A percentile compares a stretch with the other conserved stretches of the same genome.
These are phyloP conservation scores for Agelaius tricolor DNA, from an alignment of 2,113 vertebrate species.

Conservation along the genomic window DNA sequence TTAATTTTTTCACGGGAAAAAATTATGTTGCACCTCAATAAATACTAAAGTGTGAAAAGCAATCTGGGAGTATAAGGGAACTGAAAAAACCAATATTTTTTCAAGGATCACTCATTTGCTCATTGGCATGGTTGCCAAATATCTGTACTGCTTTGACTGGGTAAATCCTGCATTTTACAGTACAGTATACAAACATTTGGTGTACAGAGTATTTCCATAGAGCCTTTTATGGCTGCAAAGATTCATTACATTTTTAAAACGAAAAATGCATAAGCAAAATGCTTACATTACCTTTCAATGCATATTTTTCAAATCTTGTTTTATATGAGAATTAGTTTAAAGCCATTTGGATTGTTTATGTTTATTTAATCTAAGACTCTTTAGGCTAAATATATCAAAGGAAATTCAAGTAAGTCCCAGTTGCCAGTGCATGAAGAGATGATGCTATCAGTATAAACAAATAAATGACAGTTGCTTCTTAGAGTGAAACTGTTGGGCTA, in stretches of 20 bases:
- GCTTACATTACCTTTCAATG: neutral
- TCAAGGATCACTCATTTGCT: neutral
- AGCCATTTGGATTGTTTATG: neutral
- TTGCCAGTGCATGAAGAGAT: neutral
- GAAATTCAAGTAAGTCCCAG: conserved; percentile 15
- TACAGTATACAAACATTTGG: neutral
- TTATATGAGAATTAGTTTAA: neutral
- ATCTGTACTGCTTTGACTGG: neutral
- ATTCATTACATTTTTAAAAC: neutral
- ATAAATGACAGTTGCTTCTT: neutral
- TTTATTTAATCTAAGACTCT: conserved; percentile 6
- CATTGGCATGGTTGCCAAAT: neutral
- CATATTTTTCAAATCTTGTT: neutral
- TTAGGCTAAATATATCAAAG: conserved; percentile 10
- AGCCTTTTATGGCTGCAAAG: neutral
- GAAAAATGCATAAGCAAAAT: neutral
- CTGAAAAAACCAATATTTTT: neutral
- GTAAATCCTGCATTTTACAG: neutral
- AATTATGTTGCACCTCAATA: neutral
- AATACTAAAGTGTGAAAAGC: neutral
- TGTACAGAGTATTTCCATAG: neutral
- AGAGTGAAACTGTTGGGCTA: neutral
- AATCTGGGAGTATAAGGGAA: neutral
- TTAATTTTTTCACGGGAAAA: conserved; percentile 3
- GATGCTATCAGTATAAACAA: neutral